These are phyloP conservation scores for Pogona vitticeps DNA, from an alignment of 2,113 vertebrate species.

Conservation along the genomic window DNA sequence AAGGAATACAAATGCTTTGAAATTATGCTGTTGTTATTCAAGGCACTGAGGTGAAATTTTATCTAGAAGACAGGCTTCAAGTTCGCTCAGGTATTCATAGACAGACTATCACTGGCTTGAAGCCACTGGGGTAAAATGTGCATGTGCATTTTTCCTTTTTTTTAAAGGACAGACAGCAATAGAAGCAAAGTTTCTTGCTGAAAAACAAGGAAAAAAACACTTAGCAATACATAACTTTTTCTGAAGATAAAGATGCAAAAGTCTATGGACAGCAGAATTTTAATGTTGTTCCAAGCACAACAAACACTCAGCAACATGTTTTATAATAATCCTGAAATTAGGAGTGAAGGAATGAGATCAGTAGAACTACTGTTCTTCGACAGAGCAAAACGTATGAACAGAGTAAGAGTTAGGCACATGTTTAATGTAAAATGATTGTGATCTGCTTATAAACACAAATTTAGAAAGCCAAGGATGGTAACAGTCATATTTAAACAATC, in stretches of 20 bases:
- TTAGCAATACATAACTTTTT: neutral
- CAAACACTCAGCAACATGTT: neutral
- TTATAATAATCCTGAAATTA: neutral
- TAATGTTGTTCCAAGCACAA: too few species aligned
- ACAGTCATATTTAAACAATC: neutral
- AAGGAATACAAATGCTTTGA: slow-evolving; percentile 1
- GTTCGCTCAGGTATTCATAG: neutral
- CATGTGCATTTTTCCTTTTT: neutral
- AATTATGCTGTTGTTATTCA: slow-evolving; percentile 13
- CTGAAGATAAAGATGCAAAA: neutral
- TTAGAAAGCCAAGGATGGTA: neutral
- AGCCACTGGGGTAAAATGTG: neutral
- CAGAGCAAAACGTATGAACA: neutral
- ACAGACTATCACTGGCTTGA: slow-evolving; percentile 5
- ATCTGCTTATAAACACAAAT: neutral
- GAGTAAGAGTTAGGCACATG: neutral
- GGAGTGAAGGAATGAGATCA: too few species aligned
- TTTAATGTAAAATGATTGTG: neutral
- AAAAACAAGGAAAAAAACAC: neutral
- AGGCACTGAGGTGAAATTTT: slow-evolving; percentile 6
- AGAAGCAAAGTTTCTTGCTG: neutral
- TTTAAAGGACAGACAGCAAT: neutral
- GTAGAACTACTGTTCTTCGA: too few species aligned
- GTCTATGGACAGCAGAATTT: neutral
- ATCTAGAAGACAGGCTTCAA: slow-evolving; percentile 17